Conservation (phyloP, 2,113 vertebrate species). For the Cyrtonyx montezumae region DNA sequence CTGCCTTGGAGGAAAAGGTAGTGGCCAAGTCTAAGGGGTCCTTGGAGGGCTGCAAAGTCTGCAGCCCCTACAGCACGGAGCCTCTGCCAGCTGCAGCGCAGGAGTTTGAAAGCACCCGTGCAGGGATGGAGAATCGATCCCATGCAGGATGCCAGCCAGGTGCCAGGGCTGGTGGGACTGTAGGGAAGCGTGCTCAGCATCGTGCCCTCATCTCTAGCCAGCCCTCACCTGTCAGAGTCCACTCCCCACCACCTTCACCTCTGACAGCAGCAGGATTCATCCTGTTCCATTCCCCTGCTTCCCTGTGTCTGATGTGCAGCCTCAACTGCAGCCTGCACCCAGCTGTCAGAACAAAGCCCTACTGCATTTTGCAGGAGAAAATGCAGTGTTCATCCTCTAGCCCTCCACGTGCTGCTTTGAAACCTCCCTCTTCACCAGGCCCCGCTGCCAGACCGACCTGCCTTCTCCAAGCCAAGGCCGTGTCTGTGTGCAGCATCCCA, state of each 20-base stretch:
- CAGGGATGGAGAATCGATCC: neutral
- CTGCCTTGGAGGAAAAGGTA: constrained; percentile 94
- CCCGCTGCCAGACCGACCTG: neutral
- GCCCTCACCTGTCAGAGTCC: fast-evolving
- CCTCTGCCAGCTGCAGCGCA: fast-evolving
- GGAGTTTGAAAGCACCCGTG: neutral
- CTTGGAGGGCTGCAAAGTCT: neutral
- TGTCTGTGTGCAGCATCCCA: neutral
- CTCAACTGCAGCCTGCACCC: fast-evolving
- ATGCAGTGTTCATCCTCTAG: neutral
- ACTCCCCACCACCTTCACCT: neutral
- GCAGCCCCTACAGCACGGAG: fast-evolving
- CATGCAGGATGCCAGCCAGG: neutral
- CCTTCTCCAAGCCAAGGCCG: neutral
- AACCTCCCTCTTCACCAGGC: neutral
- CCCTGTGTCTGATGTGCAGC: neutral
- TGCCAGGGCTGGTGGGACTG: neutral
- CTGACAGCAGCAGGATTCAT: neutral
- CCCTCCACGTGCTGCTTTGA: neutral
- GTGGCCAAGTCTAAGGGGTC: neutral
- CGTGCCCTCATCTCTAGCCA: neutral
- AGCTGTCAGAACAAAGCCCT: fast-evolving
- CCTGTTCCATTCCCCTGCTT: neutral
- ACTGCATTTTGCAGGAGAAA: neutral
- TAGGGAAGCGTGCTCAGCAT: neutral